Percentiles rank a stretch among this genome's conserved stretches.
Conservation (phyloP, 2,113 vertebrate species). For the Petroica traversi region DNA sequence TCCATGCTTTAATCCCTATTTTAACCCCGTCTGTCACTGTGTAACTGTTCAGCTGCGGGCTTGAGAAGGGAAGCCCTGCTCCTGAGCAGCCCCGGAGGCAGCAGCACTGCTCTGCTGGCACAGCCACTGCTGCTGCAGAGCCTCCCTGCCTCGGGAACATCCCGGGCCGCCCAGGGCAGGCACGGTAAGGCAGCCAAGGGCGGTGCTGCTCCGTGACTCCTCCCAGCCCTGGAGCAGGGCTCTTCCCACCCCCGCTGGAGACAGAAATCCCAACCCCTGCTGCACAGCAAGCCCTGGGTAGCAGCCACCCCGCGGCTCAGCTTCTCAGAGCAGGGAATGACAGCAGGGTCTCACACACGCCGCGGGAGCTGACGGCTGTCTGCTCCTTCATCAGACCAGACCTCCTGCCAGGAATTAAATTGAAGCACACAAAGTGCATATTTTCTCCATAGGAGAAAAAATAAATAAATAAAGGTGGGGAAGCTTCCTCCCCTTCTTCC, state of each 20-base stretch:
- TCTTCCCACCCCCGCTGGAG: fast-evolving
- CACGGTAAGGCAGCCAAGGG: fast-evolving
- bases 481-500: neutral
- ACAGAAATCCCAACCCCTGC: neutral
- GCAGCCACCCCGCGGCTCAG: neutral
- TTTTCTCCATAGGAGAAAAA: neutral
- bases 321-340: neutral
- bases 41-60: fast-evolving
- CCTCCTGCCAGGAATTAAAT: neutral
- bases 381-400: neutral
- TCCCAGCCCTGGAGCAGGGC: neutral
- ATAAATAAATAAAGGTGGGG: neutral
- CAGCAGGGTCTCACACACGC: neutral
- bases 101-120: neutral
- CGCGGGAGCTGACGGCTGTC: neutral
- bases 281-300: fast-evolving
- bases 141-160: neutral
- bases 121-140: neutral
- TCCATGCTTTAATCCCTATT: neutral
- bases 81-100: neutral
- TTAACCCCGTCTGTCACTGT: neutral
- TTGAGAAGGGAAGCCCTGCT: fast-evolving
- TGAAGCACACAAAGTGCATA: neutral
- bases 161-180: fast-evolving
- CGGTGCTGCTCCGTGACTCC: neutral